These are phyloP conservation scores for Kryphioiulus occultus DNA, from an alignment of 2,888 invertebrate species.

Conservation along the genomic window DNA sequence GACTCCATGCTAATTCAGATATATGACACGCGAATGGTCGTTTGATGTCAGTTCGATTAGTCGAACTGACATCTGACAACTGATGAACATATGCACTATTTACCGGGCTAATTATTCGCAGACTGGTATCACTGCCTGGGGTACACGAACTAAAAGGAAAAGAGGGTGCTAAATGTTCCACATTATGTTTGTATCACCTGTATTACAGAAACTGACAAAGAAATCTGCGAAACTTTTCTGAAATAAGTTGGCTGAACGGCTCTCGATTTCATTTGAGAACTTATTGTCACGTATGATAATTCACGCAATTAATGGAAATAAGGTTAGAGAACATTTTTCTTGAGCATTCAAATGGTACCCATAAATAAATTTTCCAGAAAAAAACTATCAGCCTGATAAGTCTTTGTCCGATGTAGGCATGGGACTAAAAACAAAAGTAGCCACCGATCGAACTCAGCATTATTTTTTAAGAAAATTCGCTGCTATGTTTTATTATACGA, in stretches of 20 bases:
- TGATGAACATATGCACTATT: neutral
- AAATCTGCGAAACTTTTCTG: neutral
- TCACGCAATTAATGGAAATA: conserved; percentile 32
- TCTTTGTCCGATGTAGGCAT: neutral
- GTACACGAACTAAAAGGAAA: neutral
- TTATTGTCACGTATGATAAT: conserved; percentile 29
- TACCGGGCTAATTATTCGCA: neutral
- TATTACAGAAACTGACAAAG: neutral
- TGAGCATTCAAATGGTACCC: neutral
- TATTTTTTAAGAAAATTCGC: neutral
- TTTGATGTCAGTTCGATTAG: neutral
- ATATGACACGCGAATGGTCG: neutral
- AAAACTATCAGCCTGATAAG: neutral
- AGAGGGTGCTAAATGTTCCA: neutral
- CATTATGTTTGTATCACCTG: neutral
- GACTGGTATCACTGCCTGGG: neutral
- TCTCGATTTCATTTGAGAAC: neutral
- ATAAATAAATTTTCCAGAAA: conserved; percentile 8
- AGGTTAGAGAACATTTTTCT: conserved; percentile 29
- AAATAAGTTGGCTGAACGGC: neutral
- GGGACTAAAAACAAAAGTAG: neutral
- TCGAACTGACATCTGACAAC: no score
- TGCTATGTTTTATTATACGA: conserved; percentile 14
- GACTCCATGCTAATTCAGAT: no score
- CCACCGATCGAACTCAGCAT: neutral